A percentile compares a stretch with the other conserved stretches of the same genome.
Evolutionary conservation across 2,888 invertebrate genomes (phyloP).

Genomic region (Caenorhabditis afra): DNA sequence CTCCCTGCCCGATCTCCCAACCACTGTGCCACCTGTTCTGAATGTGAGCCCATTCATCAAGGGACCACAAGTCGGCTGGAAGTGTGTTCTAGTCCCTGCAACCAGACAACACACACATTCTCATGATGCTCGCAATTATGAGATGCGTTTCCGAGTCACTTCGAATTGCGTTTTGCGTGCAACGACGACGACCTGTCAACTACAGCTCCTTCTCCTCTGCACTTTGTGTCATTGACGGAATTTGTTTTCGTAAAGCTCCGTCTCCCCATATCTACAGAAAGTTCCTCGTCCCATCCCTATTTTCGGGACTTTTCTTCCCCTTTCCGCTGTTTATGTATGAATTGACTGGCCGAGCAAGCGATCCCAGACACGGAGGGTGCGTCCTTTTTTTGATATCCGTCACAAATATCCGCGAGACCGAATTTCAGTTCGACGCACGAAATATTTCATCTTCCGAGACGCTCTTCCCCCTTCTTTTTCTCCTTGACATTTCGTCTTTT

Average conservation of each 20-base stretch:
- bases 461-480: not conserved
- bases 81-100: too few species aligned
- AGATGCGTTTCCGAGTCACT: not conserved
- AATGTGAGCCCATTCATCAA: too few species aligned
- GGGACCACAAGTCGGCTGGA: too few species aligned
- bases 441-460: not conserved
- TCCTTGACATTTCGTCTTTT: slow-evolving; percentile 2
- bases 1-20: too few species aligned
- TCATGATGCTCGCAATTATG: not conserved
- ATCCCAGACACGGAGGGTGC: not conserved
- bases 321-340: not conserved
- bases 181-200: slow-evolving; percentile 15
- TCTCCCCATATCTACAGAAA: not conserved
- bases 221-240: slow-evolving; percentile 33
- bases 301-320: not conserved
- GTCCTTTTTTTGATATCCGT: slow-evolving; percentile 5
- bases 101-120: too few species aligned
- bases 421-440: not conserved
- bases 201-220: slow-evolving; percentile 6
- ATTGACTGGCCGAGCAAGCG: not conserved
- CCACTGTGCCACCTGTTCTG: too few species aligned
- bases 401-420: not conserved
- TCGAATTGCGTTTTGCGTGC: not conserved
- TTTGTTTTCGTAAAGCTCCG: not conserved
- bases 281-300: not conserved